Evolutionary conservation across 2,797 vertebrate species (phyloP), one percentile per base, ranked within the genome.

Genomic region (Hypotaenidia okinawae): DNA sequence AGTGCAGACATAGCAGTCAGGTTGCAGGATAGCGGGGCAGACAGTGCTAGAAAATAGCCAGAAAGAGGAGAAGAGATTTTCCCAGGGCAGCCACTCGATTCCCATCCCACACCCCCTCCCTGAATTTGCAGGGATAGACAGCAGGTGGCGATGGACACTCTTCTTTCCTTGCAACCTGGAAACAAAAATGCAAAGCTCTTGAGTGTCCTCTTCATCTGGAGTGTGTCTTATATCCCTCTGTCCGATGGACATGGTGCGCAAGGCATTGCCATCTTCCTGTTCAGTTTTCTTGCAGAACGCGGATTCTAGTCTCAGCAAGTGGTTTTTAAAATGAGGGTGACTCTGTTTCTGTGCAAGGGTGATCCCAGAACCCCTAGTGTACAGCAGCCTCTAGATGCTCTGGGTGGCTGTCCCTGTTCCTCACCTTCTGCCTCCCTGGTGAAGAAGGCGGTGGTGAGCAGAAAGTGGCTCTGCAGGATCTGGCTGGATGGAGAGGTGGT

Each of bases 281-380:
- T 61, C 54, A 8, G 13, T 58, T 51, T 52, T 45, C 74, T 11
- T 4, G 47, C 18, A 49, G 45, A 41, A 5, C 5, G 8, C 24
- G 1, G 18, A 0, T 16, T n/a, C 4, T 19, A 13, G 61, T 10
- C 2, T 7, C 37, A 52, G 62, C 16, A 6, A 18, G 27, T 51
- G 19, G 19, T 10, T 19, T 41, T 39, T 13, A 32, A 37, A 49
- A 23, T 2, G 0, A 24, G 25, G 49, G 47, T 49, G 41, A 19
- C n/a, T 81, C 39, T 16, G 72, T n/a, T 9, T 45, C 18, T 45
- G 35, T 55, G 74, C 37, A 25, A 4, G 16, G 2, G 30, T 6
- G 62, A 33, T 32, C 55, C 11, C 0, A 9, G 3, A 88, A 70
- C 1, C 27, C n/a, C 49, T 45, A 8, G 0, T 0, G 1, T 15